Evolutionary conservation across 2,888 invertebrate genomes (phyloP).

Genomic region (Heliconius aoede): DNA sequence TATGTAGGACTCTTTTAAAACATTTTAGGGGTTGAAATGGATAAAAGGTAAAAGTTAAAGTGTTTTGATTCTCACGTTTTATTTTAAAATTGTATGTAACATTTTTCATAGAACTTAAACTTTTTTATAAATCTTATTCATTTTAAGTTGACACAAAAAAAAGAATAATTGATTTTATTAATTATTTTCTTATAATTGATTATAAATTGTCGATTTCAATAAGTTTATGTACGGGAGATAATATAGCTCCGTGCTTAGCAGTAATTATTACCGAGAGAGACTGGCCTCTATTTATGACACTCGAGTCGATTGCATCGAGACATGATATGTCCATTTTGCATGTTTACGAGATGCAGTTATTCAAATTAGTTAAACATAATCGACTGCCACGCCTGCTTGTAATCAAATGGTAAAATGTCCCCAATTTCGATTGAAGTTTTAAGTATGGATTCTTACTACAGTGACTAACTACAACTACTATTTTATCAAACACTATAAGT

Average conservation of each 20-base stretch:
- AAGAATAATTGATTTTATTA: background rate
- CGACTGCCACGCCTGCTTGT: slow-evolving; percentile 18
- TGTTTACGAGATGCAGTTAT: slow-evolving; percentile 31
- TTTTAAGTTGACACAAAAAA: background rate
- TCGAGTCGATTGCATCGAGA: slow-evolving; percentile 30
- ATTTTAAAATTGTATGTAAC: background rate
- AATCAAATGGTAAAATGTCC: slow-evolving; percentile 12
- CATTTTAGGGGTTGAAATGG: slow-evolving; percentile 30
- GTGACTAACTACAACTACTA: background rate
- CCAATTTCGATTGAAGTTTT: background rate
- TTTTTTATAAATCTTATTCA: background rate
- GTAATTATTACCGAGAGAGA: slow-evolving; percentile 36
- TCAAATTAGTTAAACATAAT: slow-evolving; percentile 30
- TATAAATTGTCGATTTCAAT: slow-evolving; percentile 24
- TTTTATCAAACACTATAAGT: background rate
- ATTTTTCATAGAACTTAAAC: background rate
- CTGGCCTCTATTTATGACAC: slow-evolving; percentile 35
- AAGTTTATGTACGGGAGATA: slow-evolving; percentile 25
- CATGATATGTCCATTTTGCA: slow-evolving; percentile 39
- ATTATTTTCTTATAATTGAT: slow-evolving; percentile 30
- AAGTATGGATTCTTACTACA: background rate
- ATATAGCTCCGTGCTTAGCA: slow-evolving; percentile 36
- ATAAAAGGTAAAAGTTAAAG: slow-evolving; percentile 26
- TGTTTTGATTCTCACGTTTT: slow-evolving; percentile 3
- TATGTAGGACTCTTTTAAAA: slow-evolving; percentile 49